phyloP scores from a whole-genome alignment of 2,797 vertebrate genomes.

The Pipistrellus pipistrellus region DNA sequence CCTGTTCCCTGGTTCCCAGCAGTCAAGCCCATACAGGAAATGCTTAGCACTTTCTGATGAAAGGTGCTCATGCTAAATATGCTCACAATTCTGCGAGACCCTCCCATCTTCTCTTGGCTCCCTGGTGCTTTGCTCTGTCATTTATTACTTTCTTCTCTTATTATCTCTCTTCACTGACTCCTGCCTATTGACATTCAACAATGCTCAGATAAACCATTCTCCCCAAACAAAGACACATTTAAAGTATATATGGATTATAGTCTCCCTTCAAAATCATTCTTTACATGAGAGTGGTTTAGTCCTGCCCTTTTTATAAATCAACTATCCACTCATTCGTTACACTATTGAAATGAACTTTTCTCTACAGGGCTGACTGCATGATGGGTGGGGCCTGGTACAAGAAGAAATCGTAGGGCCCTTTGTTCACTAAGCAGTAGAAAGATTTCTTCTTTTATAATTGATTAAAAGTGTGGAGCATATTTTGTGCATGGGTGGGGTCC shows the following conservation, averaged over 20 bases:
- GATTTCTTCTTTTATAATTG: neutral
- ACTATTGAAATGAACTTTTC: neutral
- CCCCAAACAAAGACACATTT: neutral
- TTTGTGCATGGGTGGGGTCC: no score
- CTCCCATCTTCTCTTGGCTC: neutral
- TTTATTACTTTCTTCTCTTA: neutral
- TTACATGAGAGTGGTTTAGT: neutral
- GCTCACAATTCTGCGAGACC: neutral
- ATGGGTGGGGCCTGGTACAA: neutral
- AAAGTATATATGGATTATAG: neutral
- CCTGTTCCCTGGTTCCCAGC: neutral
- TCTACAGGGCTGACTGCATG: neutral
- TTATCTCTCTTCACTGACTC: neutral
- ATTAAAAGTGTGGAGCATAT: no score
- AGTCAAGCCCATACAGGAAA: neutral
- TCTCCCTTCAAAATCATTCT: neutral
- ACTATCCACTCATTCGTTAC: neutral
- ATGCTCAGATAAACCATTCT: neutral
- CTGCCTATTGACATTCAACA: slow-evolving; percentile 33
- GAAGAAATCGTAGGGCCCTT: neutral
- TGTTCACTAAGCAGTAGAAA: slow-evolving; percentile 36
- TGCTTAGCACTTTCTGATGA: neutral
- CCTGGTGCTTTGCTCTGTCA: neutral
- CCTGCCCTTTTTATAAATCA: neutral
- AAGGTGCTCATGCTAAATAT: neutral